These are phyloP conservation scores for Romanomermis culicivorax DNA, from an alignment of 2,888 invertebrate genomes.

Conservation along the genomic window DNA sequence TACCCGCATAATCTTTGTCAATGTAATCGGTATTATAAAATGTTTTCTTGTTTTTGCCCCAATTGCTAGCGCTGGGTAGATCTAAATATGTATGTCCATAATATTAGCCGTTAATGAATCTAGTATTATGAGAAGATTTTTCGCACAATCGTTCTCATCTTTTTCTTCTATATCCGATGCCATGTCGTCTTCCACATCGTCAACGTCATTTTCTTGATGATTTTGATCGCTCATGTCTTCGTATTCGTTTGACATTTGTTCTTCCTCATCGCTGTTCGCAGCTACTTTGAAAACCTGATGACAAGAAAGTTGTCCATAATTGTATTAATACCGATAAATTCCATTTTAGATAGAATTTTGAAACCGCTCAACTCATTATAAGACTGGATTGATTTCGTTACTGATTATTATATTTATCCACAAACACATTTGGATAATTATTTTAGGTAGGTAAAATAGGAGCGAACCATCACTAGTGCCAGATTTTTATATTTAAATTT, in stretches of 20 bases:
- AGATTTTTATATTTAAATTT: too few species aligned
- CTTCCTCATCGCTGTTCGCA: background rate
- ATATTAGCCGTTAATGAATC: too few species aligned
- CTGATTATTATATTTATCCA: too few species aligned
- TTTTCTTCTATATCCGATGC: constrained; percentile 16
- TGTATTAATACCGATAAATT: too few species aligned
- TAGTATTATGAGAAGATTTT: too few species aligned
- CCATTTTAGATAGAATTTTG: too few species aligned
- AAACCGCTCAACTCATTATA: too few species aligned
- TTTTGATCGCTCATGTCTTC: constrained; percentile 9
- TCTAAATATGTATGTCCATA: constrained; percentile 9
- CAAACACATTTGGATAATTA: too few species aligned
- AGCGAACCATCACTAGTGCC: too few species aligned
- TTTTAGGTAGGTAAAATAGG: too few species aligned
- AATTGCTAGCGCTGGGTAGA: constrained; percentile 25
- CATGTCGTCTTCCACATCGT: constrained; percentile 16
- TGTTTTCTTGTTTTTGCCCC: constrained; percentile 29
- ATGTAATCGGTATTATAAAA: constrained; percentile 29
- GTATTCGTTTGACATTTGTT: constrained; percentile 21
- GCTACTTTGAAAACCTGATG: background rate
- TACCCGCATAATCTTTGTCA: constrained; percentile 15
- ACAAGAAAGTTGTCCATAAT: too few species aligned
- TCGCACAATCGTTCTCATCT: constrained; percentile 7
- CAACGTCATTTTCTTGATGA: constrained; percentile 22
- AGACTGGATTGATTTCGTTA: too few species aligned